Percentiles rank a stretch among this genome's conserved stretches.
Conservation (phyloP, 64 coral and sea anemone species). For the Dendronephthya gigantea region DNA sequence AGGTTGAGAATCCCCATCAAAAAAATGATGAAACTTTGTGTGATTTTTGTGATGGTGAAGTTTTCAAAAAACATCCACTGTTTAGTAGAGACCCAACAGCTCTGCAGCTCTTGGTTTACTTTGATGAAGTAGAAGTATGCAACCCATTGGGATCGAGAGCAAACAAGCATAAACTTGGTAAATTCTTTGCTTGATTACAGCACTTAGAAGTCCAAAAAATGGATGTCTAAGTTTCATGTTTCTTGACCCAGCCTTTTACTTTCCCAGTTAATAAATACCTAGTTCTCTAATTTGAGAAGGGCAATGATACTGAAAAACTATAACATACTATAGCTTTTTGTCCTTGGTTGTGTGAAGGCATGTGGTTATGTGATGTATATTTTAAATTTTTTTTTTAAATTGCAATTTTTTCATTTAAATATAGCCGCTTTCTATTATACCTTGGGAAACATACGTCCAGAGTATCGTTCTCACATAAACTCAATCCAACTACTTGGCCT, state of each 20-base stretch:
- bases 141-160: slow-evolving; percentile 14
- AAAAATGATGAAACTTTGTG: background rate
- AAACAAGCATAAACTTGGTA: slow-evolving; percentile 11
- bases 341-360: background rate
- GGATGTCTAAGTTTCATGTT: background rate
- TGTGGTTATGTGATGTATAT: too few relatives aligned
- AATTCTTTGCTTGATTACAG: background rate
- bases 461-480: slow-evolving; percentile 1
- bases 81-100: background rate
- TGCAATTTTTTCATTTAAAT: too few relatives aligned
- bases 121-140: background rate
- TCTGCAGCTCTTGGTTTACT: background rate
- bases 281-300: background rate
- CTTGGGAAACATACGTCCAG: slow-evolving; percentile 16
- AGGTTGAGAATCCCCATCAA: background rate
- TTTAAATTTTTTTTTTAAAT: too few relatives aligned
- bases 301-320: background rate
- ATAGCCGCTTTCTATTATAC: slow-evolving; percentile 13
- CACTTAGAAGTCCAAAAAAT: background rate
- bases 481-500: slow-evolving; percentile 6
- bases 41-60: background rate
- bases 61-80: background rate
- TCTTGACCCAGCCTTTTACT: background rate
- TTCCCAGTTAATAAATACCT: background rate
- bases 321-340: background rate